These are phyloP conservation scores for Sinotaia quadrata DNA, from an alignment of 2,888 invertebrate species.

Conservation along the genomic window DNA sequence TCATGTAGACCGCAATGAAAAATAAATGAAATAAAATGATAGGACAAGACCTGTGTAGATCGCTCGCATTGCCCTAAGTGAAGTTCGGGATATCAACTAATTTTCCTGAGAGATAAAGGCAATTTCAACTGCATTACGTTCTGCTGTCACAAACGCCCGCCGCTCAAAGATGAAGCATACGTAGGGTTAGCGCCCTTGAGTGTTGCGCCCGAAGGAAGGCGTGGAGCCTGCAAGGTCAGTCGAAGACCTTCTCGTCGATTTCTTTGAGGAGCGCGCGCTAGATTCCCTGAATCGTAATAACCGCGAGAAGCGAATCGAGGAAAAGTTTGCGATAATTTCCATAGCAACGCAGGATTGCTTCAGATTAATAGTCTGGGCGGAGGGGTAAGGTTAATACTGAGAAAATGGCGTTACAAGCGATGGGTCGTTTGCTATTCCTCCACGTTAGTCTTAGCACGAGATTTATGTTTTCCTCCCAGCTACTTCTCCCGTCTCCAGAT, in stretches of 20 bases:
- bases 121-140: slow-evolving; percentile 18
- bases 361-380: slow-evolving; percentile 24
- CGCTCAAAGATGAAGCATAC: slow-evolving; percentile 6
- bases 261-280: slow-evolving; percentile 13
- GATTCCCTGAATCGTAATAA: slow-evolving; percentile 24
- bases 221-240: slow-evolving; percentile 1
- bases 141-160: not conserved
- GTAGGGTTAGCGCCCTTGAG: slow-evolving; percentile 9
- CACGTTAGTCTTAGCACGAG: slow-evolving; percentile 11
- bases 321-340: slow-evolving; percentile 33
- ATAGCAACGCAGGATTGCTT: slow-evolving; percentile 30
- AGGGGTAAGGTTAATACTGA: slow-evolving; percentile 31
- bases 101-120: slow-evolving; percentile 6
- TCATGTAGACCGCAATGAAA: too few relatives aligned
- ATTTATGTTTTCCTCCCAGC: slow-evolving; percentile 30
- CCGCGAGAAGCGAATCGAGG: slow-evolving; percentile 17
- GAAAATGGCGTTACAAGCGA: slow-evolving; percentile 37
- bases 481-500: not conserved
- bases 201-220: slow-evolving; percentile 6
- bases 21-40: too few relatives aligned
- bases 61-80: too few relatives aligned
- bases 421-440: slow-evolving; percentile 10
- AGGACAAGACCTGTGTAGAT: too few relatives aligned
- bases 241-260: not conserved
- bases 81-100: slow-evolving; percentile 8